Evolutionary conservation across 2,797 vertebrate species (phyloP).

Genomic region (Sphenopsis melanotis): DNA sequence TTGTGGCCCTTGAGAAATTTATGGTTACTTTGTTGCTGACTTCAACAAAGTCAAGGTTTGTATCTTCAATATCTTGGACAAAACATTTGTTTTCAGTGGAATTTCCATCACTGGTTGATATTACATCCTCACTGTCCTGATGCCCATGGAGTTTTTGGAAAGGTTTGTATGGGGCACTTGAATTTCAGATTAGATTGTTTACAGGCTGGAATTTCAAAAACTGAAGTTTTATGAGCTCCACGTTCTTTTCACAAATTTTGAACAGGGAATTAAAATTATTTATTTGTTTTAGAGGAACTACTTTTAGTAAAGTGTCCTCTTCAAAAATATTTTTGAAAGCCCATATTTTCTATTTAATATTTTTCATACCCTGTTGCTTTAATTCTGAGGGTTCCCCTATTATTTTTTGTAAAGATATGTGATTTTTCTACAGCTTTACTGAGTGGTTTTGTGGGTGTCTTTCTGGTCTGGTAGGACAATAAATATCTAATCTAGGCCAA

Average conservation of each 20-base stretch:
- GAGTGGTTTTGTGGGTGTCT: background rate
- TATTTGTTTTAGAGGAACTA: background rate
- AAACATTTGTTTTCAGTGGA: background rate
- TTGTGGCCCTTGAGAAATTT: background rate
- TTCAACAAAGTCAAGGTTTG: background rate
- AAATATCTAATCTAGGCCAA: background rate
- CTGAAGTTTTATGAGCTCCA: background rate
- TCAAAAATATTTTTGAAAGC: rapidly evolving
- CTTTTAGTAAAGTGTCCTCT: background rate
- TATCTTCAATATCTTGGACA: background rate
- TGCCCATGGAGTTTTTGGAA: background rate
- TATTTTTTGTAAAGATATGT: background rate
- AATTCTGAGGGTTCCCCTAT: background rate
- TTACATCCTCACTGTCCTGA: background rate
- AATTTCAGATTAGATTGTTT: background rate
- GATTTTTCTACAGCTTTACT: background rate
- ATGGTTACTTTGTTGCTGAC: background rate
- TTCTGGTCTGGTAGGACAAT: background rate
- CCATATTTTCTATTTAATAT: background rate
- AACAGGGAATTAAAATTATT: background rate
- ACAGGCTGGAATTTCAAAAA: background rate
- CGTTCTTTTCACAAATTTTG: background rate
- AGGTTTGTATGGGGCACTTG: background rate
- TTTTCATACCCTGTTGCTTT: background rate
- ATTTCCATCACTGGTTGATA: background rate